Percentiles rank a stretch among this genome's conserved stretches.
Evolutionary conservation across 1,140 invertebrate species (phyloP).

Genomic region (Artemia franciscana): DNA sequence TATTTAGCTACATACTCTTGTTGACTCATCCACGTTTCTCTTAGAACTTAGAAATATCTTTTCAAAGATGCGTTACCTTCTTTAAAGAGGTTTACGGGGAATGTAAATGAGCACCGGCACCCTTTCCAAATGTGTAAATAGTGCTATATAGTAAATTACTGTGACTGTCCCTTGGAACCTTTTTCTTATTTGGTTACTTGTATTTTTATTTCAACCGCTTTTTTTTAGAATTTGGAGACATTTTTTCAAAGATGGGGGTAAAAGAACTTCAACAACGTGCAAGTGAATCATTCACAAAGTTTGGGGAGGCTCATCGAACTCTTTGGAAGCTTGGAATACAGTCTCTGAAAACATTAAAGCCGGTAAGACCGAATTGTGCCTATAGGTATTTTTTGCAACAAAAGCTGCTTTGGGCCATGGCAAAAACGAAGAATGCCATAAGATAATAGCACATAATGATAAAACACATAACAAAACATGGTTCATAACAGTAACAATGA

Average conservation of each 20-base stretch:
- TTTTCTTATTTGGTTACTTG: too few relatives aligned
- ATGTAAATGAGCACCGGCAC: too few relatives aligned
- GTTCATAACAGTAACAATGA: background rate
- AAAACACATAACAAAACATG: background rate
- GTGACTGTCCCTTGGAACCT: too few relatives aligned
- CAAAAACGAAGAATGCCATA: background rate
- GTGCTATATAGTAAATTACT: too few relatives aligned
- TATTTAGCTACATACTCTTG: too few relatives aligned
- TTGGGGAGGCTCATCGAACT: constrained; percentile 77
- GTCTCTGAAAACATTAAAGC: constrained; percentile 75
- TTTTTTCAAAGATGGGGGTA: constrained; percentile 79
- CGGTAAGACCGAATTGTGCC: constrained; percentile 30
- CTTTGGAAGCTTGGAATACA: constrained; percentile 77
- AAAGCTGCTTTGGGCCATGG: too few relatives aligned
- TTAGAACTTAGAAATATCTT: too few relatives aligned
- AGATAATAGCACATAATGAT: background rate
- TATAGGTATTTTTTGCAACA: background rate
- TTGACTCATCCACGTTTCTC: too few relatives aligned
- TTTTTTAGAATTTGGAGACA: constrained; percentile 70
- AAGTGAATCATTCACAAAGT: constrained; percentile 80
- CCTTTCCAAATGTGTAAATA: too few relatives aligned
- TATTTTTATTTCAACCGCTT: too few relatives aligned
- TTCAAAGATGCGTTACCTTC: too few relatives aligned
- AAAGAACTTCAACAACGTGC: constrained; percentile 82
- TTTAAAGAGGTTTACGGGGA: too few relatives aligned